A percentile compares a stretch with the other conserved stretches of the same genome.
Conservation (phyloP, 2,888 invertebrate genomes). For the Chloroclysta siterata region DNA sequence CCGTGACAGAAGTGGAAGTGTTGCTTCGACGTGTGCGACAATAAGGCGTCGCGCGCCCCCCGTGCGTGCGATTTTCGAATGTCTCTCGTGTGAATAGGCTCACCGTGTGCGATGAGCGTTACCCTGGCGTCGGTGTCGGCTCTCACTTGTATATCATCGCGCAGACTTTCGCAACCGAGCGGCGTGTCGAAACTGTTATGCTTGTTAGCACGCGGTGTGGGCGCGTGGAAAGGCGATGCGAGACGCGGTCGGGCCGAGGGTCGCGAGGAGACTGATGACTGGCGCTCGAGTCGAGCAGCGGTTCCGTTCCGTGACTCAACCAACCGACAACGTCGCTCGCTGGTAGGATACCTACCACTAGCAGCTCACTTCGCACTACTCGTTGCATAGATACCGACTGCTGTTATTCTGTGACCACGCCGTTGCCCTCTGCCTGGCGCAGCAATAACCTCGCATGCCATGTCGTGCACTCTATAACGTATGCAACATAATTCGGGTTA, state of each 20-base stretch:
- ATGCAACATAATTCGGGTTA: constrained; percentile 36
- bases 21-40: constrained; percentile 75
- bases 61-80: constrained; percentile 79
- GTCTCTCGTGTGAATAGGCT: constrained; percentile 79
- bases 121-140: constrained; percentile 73
- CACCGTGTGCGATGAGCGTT: constrained; percentile 83
- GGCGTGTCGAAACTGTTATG: constrained; percentile 78
- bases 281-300: constrained; percentile 25
- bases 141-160: constrained; percentile 85
- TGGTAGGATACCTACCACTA: constrained; percentile 50
- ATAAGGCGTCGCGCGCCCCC: constrained; percentile 81
- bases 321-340: constrained; percentile 11
- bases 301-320: constrained; percentile 51
- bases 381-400: constrained; percentile 5
- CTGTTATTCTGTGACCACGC: constrained; percentile 34
- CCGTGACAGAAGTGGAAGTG: constrained; percentile 72
- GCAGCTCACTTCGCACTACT: constrained; percentile 66
- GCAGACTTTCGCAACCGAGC: constrained; percentile 82
- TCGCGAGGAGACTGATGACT: constrained; percentile 59
- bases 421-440: constrained; percentile 46
- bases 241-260: constrained; percentile 44
- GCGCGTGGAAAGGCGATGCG: constrained; percentile 32
- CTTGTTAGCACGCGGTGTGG: constrained; percentile 54
- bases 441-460: constrained; percentile 50
- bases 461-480: constrained; percentile 45